Evolutionary conservation across 2,797 vertebrate species (phyloP).

Genomic region (Siniperca obscura): DNA sequence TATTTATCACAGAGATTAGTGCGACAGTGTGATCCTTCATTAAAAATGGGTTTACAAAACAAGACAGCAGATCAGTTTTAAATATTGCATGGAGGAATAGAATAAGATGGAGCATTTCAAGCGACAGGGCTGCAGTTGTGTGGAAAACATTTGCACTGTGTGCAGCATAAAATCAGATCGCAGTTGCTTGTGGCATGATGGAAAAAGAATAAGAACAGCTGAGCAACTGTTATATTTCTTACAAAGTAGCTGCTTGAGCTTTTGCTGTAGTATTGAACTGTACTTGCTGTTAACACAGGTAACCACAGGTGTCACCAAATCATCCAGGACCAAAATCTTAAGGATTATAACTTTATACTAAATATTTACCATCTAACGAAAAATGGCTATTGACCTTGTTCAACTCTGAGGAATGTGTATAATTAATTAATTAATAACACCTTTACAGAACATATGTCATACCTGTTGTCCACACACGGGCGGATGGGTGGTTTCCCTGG

Average conservation of each 20-base stretch:
- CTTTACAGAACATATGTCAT: slow-evolving; percentile 41
- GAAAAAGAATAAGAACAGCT: neutral
- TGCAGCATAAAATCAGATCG: neutral
- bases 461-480: slow-evolving; percentile 92
- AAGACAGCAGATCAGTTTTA: neutral
- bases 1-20: neutral
- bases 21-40: neutral
- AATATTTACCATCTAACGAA: neutral
- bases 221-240: neutral
- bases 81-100: neutral
- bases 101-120: neutral
- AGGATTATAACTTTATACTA: neutral
- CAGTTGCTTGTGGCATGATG: neutral
- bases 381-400: neutral
- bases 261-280: neutral
- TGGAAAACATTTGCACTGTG: neutral
- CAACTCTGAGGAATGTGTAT: neutral
- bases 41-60: neutral
- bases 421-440: neutral
- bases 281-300: neutral
- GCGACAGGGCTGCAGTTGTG: neutral
- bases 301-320: neutral
- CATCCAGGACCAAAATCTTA: neutral
- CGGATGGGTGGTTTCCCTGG: slow-evolving; percentile 93
- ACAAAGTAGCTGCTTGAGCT: neutral